Percentiles rank a stretch among this genome's conserved stretches.
Conservation (phyloP, 2,113 vertebrate species). For the Cynopterus brachyotis region DNA sequence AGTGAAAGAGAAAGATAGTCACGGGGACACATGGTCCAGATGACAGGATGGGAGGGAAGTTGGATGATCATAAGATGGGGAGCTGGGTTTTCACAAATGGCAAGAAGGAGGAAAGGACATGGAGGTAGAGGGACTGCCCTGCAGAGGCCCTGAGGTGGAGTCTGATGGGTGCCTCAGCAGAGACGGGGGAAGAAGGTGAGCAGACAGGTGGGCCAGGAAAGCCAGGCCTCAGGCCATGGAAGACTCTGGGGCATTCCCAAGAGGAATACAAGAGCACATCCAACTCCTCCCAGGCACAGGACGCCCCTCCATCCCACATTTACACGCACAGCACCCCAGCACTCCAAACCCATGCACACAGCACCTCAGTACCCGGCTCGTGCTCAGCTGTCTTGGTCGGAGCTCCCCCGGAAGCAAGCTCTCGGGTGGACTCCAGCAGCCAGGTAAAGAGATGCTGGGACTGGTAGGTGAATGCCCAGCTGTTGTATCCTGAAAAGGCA, state of each 20-base stretch:
- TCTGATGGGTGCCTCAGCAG: neutral
- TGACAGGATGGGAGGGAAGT: neutral
- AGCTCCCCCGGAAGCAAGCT: neutral
- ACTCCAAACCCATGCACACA: neutral
- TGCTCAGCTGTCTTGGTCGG: neutral
- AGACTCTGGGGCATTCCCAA: neutral
- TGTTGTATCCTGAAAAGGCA: neutral
- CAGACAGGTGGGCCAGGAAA: neutral
- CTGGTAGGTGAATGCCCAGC: neutral
- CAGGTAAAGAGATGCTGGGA: neutral
- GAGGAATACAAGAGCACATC: neutral
- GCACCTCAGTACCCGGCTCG: neutral
- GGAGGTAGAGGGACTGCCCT: neutral
- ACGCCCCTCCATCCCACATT: neutral
- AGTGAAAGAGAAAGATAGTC: neutral
- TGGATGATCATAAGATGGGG: accelerated
- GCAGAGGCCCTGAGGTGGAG: neutral
- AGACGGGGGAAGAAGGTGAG: neutral
- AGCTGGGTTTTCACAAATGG: neutral
- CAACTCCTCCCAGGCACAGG: neutral
- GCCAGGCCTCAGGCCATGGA: neutral
- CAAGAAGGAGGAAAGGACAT: neutral
- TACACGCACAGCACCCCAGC: neutral
- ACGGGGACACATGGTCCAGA: no score
- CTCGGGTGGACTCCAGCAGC: neutral